Evolutionary conservation across 92 coral and sea anemone species (phyloP).

Genomic region (Galaxea fascicularis): DNA sequence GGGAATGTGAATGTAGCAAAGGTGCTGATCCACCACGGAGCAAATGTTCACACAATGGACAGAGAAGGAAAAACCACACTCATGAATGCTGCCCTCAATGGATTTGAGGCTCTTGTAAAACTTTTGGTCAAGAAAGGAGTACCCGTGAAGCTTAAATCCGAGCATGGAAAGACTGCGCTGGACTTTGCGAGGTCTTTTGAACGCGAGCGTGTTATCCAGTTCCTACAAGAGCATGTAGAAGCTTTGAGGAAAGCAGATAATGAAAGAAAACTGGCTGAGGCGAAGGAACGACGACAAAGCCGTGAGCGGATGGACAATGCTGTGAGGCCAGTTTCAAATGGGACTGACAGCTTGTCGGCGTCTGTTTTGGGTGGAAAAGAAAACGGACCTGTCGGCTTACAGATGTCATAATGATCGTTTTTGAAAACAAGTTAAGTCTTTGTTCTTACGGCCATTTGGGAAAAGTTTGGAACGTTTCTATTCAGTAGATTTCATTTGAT

Average conservation of each 20-base stretch:
- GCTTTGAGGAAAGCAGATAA: conserved; percentile 70
- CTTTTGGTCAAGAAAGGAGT: conserved; percentile 91
- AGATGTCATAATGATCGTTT: conserved; percentile 15
- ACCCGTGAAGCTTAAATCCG: conserved; percentile 69
- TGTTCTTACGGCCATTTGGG: neutral
- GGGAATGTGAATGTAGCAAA: conserved; percentile 89
- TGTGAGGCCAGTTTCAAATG: conserved; percentile 14
- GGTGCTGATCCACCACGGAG: conserved; percentile 93
- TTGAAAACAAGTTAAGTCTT: neutral
- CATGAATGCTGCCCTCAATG: conserved; percentile 96
- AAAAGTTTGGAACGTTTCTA: neutral
- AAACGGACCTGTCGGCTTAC: neutral
- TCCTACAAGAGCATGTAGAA: conserved; percentile 84
- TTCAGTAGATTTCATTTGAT: too few relatives aligned
- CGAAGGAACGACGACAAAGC: conserved; percentile 47
- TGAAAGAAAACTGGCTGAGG: conserved; percentile 76
- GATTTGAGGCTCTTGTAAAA: conserved; percentile 89
- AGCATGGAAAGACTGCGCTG: conserved; percentile 93
- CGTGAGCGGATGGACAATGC: conserved; percentile 13
- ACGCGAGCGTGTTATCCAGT: conserved; percentile 81
- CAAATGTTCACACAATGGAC: conserved; percentile 90
- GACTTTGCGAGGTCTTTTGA: conserved; percentile 96
- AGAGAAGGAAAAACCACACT: conserved; percentile 89
- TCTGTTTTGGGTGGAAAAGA: neutral
- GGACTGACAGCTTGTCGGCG: neutral